Percentiles rank a stretch among this genome's conserved stretches.
These are phyloP conservation scores for Timandra comae DNA, from an alignment of 2,888 invertebrate genomes.

Conservation along the genomic window DNA sequence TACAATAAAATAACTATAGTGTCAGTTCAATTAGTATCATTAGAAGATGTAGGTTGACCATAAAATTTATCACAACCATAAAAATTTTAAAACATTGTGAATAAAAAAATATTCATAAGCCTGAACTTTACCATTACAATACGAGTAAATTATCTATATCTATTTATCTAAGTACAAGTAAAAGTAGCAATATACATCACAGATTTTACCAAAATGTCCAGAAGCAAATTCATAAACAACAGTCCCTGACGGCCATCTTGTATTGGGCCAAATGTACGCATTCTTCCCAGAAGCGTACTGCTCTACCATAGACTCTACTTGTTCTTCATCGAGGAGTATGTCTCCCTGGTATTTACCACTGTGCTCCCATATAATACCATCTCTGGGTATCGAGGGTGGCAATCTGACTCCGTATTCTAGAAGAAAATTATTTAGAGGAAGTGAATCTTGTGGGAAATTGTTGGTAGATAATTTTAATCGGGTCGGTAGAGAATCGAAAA, in stretches of 20 bases:
- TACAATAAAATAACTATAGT: no score
- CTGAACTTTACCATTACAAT: conserved; percentile 4
- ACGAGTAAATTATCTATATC: no score
- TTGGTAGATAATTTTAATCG: no score
- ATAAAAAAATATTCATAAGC: neutral
- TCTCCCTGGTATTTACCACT: conserved; percentile 51
- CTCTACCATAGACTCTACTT: conserved; percentile 32
- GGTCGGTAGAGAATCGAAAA: no score
- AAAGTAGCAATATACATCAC: no score
- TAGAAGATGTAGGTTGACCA: no score
- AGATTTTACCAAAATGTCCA: conserved; percentile 31
- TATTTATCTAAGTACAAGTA: no score
- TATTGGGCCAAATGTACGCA: conserved; percentile 36
- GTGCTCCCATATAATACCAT: conserved; percentile 35
- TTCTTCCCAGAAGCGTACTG: conserved; percentile 33
- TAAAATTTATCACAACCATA: no score
- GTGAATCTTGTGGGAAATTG: no score
- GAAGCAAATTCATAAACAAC: conserved; percentile 36
- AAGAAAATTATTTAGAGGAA: neutral
- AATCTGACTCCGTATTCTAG: conserved; percentile 28
- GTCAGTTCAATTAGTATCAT: no score
- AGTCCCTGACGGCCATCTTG: conserved; percentile 36
- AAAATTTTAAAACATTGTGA: no score
- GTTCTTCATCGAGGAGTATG: conserved; percentile 38
- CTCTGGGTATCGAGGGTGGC: conserved; percentile 23